Conservation (phyloP, 2,797 vertebrate genomes). For the Simalia tracyae region DNA sequence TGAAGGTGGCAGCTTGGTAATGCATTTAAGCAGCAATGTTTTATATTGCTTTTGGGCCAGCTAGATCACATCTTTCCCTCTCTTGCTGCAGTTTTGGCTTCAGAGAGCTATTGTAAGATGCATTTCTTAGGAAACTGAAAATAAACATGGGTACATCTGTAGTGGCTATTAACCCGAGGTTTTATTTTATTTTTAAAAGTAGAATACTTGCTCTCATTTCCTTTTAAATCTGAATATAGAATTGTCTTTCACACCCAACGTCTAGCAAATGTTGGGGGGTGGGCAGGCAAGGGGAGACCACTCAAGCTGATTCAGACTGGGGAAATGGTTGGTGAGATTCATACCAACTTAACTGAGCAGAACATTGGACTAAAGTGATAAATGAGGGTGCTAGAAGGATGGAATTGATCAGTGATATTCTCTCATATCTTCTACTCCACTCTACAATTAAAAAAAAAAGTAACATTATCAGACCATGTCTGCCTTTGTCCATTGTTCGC, state of each 20-base stretch:
- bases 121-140: constrained; percentile 14
- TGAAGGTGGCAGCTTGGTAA: neutral
- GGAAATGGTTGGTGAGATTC: neutral
- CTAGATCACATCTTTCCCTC: neutral
- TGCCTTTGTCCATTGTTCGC: neutral
- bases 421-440: neutral
- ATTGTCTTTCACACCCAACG: constrained; percentile 1
- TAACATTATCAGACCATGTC: neutral
- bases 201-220: neutral
- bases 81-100: neutral
- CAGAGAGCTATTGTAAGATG: neutral
- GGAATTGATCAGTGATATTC: neutral
- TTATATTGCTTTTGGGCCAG: neutral
- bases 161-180: neutral
- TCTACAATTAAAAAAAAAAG: neutral
- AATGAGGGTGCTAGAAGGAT: neutral
- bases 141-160: constrained; percentile 9
- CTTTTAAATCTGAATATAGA: neutral
- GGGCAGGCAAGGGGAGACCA: neutral
- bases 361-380: constrained; percentile 14
- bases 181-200: neutral
- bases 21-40: neutral
- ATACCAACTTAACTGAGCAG: neutral
- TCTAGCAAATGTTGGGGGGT: neutral
- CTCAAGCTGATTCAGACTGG: neutral